Conservation (phyloP, 2,888 invertebrate genomes). For the Phengaris arion region DNA sequence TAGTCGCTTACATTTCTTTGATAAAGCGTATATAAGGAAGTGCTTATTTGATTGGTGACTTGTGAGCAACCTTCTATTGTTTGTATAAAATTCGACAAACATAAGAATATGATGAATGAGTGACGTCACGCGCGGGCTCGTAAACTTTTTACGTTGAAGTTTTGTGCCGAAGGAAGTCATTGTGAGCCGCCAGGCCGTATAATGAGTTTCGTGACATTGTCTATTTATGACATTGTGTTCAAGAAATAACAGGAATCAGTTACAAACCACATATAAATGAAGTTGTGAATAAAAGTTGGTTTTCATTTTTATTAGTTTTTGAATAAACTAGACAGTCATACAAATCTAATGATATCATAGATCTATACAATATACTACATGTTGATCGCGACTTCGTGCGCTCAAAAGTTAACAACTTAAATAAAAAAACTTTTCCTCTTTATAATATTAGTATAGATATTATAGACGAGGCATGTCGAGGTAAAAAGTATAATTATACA, state of each 20-base stretch:
- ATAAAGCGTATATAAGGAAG: not conserved
- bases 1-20: not conserved
- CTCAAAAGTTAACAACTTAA: too few species aligned
- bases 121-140: slow-evolving; percentile 12
- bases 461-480: too few species aligned
- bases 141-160: slow-evolving; percentile 16
- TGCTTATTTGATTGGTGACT: not conserved
- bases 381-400: too few species aligned
- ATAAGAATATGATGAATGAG: not conserved
- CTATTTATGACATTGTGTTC: not conserved
- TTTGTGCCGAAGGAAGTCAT: not conserved
- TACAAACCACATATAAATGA: too few species aligned
- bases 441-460: too few species aligned
- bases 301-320: too few species aligned
- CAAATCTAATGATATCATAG: too few species aligned
- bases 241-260: too few species aligned
- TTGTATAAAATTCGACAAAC: not conserved
- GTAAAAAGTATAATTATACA: too few species aligned
- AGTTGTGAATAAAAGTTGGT: too few species aligned
- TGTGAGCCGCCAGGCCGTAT: slow-evolving; percentile 11
- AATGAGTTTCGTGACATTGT: slow-evolving; percentile 11
- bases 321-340: not conserved
- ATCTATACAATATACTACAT: too few species aligned
- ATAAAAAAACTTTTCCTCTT: too few species aligned
- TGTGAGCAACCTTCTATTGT: not conserved